These are phyloP conservation scores for Pemphredon lugubris DNA, from an alignment of 2,888 invertebrate species.

Conservation along the genomic window DNA sequence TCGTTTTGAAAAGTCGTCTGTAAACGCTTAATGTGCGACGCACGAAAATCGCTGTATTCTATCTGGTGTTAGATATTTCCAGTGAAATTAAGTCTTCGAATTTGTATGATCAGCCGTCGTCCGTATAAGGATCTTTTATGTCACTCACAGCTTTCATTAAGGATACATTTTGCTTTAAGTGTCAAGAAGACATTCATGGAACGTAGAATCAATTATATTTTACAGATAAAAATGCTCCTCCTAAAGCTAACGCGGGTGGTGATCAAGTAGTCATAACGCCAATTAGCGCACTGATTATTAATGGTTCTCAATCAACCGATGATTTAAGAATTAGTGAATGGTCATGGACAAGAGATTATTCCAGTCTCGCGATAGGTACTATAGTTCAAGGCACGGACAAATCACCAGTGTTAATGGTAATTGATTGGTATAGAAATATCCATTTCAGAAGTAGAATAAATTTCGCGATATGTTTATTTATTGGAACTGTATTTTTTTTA, in stretches of 20 bases:
- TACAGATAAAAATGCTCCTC: conserved; percentile 93
- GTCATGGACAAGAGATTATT: conserved; percentile 90
- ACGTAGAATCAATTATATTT: conserved; percentile 53
- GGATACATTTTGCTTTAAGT: not conserved
- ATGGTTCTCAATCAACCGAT: conserved; percentile 92
- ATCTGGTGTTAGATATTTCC: no score
- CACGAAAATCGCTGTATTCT: no score
- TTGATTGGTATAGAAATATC: not conserved
- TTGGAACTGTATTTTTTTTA: conserved; percentile 73
- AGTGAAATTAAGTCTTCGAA: no score
- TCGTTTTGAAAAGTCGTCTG: no score
- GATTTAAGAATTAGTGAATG: conserved; percentile 93
- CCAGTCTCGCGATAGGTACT: conserved; percentile 91
- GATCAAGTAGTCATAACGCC: conserved; percentile 91
- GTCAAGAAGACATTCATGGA: not conserved
- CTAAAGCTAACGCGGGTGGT: conserved; percentile 94
- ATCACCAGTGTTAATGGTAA: conserved; percentile 89
- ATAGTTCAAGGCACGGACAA: conserved; percentile 90
- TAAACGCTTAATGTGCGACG: no score
- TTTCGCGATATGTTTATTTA: not conserved
- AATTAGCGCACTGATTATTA: conserved; percentile 88
- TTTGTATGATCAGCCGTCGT: no score
- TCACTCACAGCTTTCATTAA: not conserved
- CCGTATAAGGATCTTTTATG: not conserved
- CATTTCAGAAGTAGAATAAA: not conserved